Evolutionary conservation across 2,113 vertebrate genomes (phyloP), one percentile per base, ranked within the genome.

Genomic region (Nerophis ophidion): DNA sequence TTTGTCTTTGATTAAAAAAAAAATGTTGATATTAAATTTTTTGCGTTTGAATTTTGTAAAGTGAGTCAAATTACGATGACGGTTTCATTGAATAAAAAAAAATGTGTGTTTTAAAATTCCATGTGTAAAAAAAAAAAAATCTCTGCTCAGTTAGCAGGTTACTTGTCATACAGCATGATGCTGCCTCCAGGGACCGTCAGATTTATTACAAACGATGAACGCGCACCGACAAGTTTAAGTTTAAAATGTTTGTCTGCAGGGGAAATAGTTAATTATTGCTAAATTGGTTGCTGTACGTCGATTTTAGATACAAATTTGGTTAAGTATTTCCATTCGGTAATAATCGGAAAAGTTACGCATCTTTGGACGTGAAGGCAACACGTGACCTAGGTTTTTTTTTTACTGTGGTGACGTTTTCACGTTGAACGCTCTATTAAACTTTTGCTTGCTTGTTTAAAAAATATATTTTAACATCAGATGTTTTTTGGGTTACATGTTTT

Each of bases 121-220:
- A 4, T 26, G 26, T 26, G 26, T 26, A 26, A 26, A 26, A 26
- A n/a, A n/a, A n/a, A n/a, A n/a, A n/a, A n/a, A n/a, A n/a, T 34
- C 45, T 56, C 15, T 1, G 16, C 9, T 8, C 36, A 51, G 15
- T 5, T 5, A 6, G 34, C 14, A 15, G 13, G 1, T 13, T 10
- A 11, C 0, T 11, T 15, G 34, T 9, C 45, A 26, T 58, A 15
- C 58, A 66, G 46, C 42, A 1, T 0, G 1, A 19, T 62, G 80
- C 5, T 72, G 59, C 70, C 6, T 81, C 76, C 5, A 70, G 0
- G 65, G 4, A 4, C 49, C 1, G 47, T 66, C 49, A 50, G 71
- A 60, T 60, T 36, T 33, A 8, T 48, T 19, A 2, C 26, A 11
- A 8, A 44, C 11, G 40, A 11, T 44, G 0, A 44, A 44, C 10